Evolutionary conservation across 2,888 invertebrate genomes (phyloP).

Genomic region (Thelaira solivaga): DNA sequence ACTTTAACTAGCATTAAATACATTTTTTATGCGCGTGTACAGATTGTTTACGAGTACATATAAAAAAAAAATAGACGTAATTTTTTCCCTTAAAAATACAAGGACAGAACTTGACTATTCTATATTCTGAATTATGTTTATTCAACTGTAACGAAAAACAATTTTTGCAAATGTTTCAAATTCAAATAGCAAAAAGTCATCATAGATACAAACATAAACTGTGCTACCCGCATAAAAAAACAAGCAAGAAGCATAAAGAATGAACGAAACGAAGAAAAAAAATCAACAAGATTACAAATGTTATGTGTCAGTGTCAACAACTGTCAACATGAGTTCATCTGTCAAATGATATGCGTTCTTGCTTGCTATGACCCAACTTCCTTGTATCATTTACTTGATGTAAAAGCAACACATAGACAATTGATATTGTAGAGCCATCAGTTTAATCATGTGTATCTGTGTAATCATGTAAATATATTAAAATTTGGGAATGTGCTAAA

Average conservation of each 20-base stretch:
- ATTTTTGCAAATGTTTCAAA: slow-evolving; percentile 70
- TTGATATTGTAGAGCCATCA: slow-evolving; percentile 29
- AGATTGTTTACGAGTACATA: no score
- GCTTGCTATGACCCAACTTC: slow-evolving; percentile 8
- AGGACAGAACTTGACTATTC: slow-evolving; percentile 5
- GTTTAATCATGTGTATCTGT: slow-evolving; percentile 44
- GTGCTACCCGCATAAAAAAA: neutral
- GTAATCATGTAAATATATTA: slow-evolving; percentile 1
- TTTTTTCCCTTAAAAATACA: slow-evolving; percentile 12
- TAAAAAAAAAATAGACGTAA: slow-evolving; percentile 39
- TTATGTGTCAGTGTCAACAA: slow-evolving; percentile 68
- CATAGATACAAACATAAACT: neutral
- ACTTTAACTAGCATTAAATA: slow-evolving; percentile 15
- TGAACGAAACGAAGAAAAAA: neutral
- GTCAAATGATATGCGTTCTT: slow-evolving; percentile 72
- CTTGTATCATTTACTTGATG: slow-evolving; percentile 38
- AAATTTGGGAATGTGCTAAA: slow-evolving; percentile 54
- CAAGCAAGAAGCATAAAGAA: neutral
- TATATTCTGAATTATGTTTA: slow-evolving; percentile 68
- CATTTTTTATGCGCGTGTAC: slow-evolving; percentile 33
- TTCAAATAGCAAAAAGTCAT: slow-evolving; percentile 44
- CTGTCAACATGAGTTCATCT: slow-evolving; percentile 72
- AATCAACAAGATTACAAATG: slow-evolving; percentile 65
- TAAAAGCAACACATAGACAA: slow-evolving; percentile 8
- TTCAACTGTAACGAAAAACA: slow-evolving; percentile 75